Percentiles rank a stretch among this genome's conserved stretches.
Conservation (phyloP, 37 sponge, comb jelly and placozoan species). For the Petrosia ficiformis region DNA sequence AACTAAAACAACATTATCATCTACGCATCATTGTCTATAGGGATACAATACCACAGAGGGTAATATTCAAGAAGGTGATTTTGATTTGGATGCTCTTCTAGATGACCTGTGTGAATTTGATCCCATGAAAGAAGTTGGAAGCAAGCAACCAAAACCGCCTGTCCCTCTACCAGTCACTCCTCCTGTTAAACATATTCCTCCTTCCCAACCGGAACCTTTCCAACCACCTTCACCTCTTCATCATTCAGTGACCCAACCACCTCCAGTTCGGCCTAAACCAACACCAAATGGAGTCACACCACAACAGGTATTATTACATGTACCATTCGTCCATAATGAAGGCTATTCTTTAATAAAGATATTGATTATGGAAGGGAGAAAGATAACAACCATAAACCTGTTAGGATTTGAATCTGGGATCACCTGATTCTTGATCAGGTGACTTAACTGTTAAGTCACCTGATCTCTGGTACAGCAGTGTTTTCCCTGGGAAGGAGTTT, state of each 20-base stretch:
- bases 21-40: too few species aligned
- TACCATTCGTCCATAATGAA: too few species aligned
- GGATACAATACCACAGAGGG: neutral
- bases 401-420: too few species aligned
- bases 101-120: constrained; percentile 67
- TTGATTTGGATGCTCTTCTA: constrained; percentile 76
- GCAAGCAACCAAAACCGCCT: neutral
- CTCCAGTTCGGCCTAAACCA: neutral
- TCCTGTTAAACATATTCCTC: constrained; percentile 1
- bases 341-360: neutral
- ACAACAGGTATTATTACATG: neutral
- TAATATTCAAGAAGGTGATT: constrained; percentile 11
- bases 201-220: neutral
- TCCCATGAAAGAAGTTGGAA: constrained; percentile 38
- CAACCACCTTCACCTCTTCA: neutral
- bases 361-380: too few species aligned
- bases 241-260: neutral
- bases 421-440: too few species aligned
- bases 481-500: too few species aligned
- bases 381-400: too few species aligned
- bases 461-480: too few species aligned
- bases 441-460: too few species aligned
- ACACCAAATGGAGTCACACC: neutral
- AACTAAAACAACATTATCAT: too few species aligned
- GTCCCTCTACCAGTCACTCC: neutral